Evolutionary conservation across 2,888 invertebrate species (phyloP).

Genomic region (Suillia variegata): DNA sequence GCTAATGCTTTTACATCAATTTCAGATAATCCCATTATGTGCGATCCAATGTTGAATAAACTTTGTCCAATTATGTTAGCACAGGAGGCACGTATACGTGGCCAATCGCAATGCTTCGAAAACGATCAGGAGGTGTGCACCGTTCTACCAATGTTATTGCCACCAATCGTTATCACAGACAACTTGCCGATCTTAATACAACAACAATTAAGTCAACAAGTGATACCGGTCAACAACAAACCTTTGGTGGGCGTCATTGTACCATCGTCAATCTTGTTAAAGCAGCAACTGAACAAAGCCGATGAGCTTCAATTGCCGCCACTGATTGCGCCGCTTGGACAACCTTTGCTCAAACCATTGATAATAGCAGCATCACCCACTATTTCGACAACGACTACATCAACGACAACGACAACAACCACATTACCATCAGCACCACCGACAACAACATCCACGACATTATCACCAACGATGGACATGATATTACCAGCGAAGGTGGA

Average conservation of each 20-base stretch:
- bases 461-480: conserved; percentile 17
- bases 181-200: conserved; percentile 45
- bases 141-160: conserved; percentile 51
- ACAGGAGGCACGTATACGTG: conserved; percentile 75
- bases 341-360: conserved; percentile 43
- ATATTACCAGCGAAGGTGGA: neutral
- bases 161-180: conserved; percentile 37
- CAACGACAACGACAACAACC: conserved; percentile 31
- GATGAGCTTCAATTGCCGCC: conserved; percentile 52
- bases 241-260: conserved; percentile 52
- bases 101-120: conserved; percentile 67
- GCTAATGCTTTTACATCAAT: neutral
- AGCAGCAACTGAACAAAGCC: conserved; percentile 40
- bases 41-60: conserved; percentile 73
- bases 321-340: conserved; percentile 46
- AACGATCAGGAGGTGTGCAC: conserved; percentile 58
- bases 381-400: conserved; percentile 31
- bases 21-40: conserved; percentile 81
- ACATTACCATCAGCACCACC: conserved; percentile 26
- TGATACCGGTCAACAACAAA: conserved; percentile 40
- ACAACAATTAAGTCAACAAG: conserved; percentile 38
- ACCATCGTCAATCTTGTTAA: conserved; percentile 46
- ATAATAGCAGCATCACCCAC: conserved; percentile 36
- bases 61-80: conserved; percentile 72
- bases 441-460: conserved; percentile 17